Evolutionary conservation across 2,113 vertebrate genomes (phyloP), one percentile per base, ranked within the genome.

Genomic region (Ptilonorhynchus violaceus): DNA sequence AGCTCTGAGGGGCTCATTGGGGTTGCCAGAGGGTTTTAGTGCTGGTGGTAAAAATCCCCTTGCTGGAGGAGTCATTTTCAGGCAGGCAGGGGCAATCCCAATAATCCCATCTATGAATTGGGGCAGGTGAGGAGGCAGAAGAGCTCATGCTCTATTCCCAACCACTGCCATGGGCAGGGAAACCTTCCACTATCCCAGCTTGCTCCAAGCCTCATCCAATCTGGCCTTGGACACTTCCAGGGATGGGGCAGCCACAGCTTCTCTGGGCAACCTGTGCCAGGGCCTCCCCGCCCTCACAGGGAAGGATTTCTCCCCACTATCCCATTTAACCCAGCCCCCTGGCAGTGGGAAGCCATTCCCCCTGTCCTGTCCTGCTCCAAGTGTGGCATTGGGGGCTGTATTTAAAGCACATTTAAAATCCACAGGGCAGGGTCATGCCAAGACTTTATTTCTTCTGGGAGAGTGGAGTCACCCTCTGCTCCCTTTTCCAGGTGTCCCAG

Each of bases 361-460:
- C 27, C 17, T 31, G 42, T 42, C 31, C 42, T 31, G 30, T 42
- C 17, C 59, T 28, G 33, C n/a, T 77, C 75, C 52, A 39, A 62
- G 37, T 0, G 0, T 5, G 35, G 47, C n/a, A 22, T 39, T 1
- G 0, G 13, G 15, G 59, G 10, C 15, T 55, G 1, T 15, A 11
- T 84, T 84, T 87, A 74, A 74, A 91, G 6, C 84, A 67, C 3
- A 1, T 35, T 39, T 14, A 64, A 81, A 79, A n/a, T 31, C 52
- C n/a, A 3, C 6, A 49, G 66, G 49, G 58, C 7, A 20, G 19
- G 41, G 64, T 19, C 41, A 20, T 62, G 30, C 27, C 21, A 41
- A 35, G 60, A 9, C 10, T 84, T 58, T 15, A 7, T 59, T 59
- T 50, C 30, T 28, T 41, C 46, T 55, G 39, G 11, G 44, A 55